A percentile compares a stretch with the other conserved stretches of the same genome.
Conservation (phyloP, 92 coral and sea anemone species). For the Galaxea fascicularis region DNA sequence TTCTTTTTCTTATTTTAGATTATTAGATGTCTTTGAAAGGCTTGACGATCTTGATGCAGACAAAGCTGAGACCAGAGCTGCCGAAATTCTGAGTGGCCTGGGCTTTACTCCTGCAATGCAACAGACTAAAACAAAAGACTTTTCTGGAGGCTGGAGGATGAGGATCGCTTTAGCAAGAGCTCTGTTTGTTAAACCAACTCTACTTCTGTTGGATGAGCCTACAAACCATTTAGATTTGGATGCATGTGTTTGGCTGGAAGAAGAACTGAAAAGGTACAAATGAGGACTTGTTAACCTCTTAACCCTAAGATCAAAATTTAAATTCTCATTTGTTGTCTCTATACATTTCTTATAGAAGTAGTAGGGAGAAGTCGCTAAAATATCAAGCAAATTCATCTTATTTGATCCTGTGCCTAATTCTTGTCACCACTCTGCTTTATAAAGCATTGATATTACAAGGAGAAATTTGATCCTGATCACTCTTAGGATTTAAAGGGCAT, state of each 20-base stretch:
- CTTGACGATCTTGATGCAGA: conserved; percentile 98
- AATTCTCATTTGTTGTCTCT: not conserved
- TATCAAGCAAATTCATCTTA: too few species aligned
- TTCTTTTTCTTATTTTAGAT: conserved; percentile 43
- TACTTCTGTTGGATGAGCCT: conserved; percentile 95
- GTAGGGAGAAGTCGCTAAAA: too few species aligned
- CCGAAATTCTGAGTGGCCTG: conserved; percentile 94
- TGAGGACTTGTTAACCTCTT: not conserved
- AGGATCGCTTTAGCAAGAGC: conserved; percentile 96
- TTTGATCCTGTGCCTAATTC: too few species aligned
- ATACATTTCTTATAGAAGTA: not conserved
- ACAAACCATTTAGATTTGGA: conserved; percentile 97
- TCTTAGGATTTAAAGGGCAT: too few species aligned
- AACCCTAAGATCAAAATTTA: too few species aligned
- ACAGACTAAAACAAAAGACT: conserved; percentile 83
- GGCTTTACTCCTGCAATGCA: conserved; percentile 96
- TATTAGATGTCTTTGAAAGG: conserved; percentile 93
- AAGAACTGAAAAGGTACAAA: conserved; percentile 89
- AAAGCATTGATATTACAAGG: too few species aligned
- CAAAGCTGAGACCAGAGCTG: conserved; percentile 87
- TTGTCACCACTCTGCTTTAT: too few species aligned
- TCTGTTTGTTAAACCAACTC: conserved; percentile 89
- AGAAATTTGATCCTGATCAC: too few species aligned
- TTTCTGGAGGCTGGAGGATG: conserved; percentile 99
- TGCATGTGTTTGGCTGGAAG: conserved; percentile 99